These are phyloP conservation scores for Rhingia rostrata DNA, from an alignment of 2,888 invertebrate species.

Conservation along the genomic window DNA sequence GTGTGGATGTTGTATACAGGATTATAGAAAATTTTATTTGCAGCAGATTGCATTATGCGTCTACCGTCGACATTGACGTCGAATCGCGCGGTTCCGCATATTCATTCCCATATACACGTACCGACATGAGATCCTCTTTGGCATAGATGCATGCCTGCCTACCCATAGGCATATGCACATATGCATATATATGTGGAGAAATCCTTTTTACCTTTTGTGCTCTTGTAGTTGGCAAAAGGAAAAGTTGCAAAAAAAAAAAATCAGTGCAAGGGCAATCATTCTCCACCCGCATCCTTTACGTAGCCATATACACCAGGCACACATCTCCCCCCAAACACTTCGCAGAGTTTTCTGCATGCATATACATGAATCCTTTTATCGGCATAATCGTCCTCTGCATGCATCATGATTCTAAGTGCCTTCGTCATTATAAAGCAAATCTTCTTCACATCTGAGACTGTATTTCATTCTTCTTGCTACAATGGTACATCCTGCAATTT, in stretches of 20 bases:
- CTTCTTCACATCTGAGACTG: conserved; percentile 72
- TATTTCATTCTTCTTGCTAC: conserved; percentile 71
- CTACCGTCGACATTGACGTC: conserved; percentile 13
- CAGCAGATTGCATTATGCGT: conserved; percentile 64
- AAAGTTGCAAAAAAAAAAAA: conserved; percentile 37
- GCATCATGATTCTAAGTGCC: conserved; percentile 74
- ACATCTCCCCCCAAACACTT: conserved; percentile 17
- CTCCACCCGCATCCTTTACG: conserved; percentile 62
- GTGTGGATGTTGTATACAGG: conserved; percentile 61
- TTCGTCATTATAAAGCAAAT: conserved; percentile 74
- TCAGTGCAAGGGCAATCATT: conserved; percentile 70
- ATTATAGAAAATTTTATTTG: conserved; percentile 59
- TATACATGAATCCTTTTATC: conserved; percentile 56
- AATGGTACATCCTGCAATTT: conserved; percentile 71
- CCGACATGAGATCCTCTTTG: conserved; percentile 67
- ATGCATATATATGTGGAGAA: conserved; percentile 4
- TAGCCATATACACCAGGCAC: conserved; percentile 28
- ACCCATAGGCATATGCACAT: conserved; percentile 8
- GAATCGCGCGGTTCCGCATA: background rate
- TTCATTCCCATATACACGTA: conserved; percentile 26
- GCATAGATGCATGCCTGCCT: conserved; percentile 53
- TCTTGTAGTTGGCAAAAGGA: conserved; percentile 35
- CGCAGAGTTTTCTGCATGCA: background rate
- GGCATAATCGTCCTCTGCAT: conserved; percentile 70
- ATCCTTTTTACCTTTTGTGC: conserved; percentile 29